phyloP scores from a whole-genome alignment of 2,113 vertebrate genomes.

The Phyllostomus hastatus region DNA sequence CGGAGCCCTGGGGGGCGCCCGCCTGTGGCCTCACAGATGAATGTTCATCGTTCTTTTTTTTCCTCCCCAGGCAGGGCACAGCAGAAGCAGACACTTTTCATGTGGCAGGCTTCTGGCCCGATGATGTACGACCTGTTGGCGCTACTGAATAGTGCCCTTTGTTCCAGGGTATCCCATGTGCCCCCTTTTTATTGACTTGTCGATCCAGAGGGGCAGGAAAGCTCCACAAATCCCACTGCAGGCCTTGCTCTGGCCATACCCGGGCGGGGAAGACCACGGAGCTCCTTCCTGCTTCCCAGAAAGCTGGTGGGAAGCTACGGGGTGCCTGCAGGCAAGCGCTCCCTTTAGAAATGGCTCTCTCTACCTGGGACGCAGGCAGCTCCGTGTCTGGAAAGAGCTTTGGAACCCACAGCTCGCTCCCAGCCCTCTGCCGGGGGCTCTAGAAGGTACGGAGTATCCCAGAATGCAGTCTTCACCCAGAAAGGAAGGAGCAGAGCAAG shows the following conservation, averaged over 20 bases:
- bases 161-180: constrained; percentile 69
- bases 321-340: background rate
- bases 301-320: constrained; percentile 5
- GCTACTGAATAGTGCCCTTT: constrained; percentile 76
- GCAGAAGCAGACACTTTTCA: constrained; percentile 65
- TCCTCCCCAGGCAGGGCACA: constrained; percentile 32
- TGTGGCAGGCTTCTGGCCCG: constrained; percentile 68
- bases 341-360: background rate
- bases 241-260: constrained; percentile 14
- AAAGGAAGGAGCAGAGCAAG: background rate
- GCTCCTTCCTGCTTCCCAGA: constrained; percentile 28
- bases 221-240: constrained; percentile 63
- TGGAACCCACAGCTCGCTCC: background rate
- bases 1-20: background rate
- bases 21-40: background rate
- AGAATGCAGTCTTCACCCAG: background rate
- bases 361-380: background rate
- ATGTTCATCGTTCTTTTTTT: background rate
- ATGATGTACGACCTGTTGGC: constrained; percentile 74
- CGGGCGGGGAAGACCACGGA: constrained; percentile 51
- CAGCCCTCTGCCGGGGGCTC: background rate
- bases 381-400: background rate
- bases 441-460: background rate
- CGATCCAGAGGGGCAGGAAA: constrained; percentile 72
- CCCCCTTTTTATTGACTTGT: constrained; percentile 73